phyloP scores from a whole-genome alignment of 2,888 invertebrate genomes.

The Glyphotaelius pellucidus region DNA sequence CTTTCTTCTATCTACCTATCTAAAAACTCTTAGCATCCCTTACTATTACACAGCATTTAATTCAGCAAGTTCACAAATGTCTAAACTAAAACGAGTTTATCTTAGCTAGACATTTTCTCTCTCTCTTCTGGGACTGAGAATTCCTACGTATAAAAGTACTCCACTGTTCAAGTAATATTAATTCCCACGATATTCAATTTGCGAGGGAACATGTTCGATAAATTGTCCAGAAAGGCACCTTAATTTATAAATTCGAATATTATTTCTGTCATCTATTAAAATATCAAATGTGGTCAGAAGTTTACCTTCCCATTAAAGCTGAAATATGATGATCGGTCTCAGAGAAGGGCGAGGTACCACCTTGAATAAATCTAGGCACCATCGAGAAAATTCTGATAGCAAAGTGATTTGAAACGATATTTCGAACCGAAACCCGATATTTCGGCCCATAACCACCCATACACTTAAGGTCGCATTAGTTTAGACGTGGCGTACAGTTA shows the following conservation, averaged over 20 bases:
- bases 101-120: neutral
- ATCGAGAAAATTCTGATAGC: conserved; percentile 43
- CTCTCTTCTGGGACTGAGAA: neutral
- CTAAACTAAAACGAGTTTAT: neutral
- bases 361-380: conserved; percentile 8
- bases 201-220: neutral
- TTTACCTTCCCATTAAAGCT: conserved; percentile 30
- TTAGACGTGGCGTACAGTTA: conserved; percentile 43
- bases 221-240: conserved; percentile 12
- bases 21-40: neutral
- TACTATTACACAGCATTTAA: neutral
- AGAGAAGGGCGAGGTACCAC: conserved; percentile 22
- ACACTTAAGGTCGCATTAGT: conserved; percentile 40
- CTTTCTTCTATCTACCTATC: no score
- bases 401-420: conserved; percentile 34
- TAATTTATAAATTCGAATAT: conserved; percentile 21
- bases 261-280: neutral
- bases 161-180: neutral
- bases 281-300: conserved; percentile 17
- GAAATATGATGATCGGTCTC: conserved; percentile 32
- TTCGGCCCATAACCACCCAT: conserved; percentile 41
- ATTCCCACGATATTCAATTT: conserved; percentile 2
- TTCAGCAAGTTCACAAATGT: neutral
- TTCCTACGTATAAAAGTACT: neutral
- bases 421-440: conserved; percentile 37